Conservation (phyloP, 2,888 invertebrate species). For the Halictus quadricinctus region DNA sequence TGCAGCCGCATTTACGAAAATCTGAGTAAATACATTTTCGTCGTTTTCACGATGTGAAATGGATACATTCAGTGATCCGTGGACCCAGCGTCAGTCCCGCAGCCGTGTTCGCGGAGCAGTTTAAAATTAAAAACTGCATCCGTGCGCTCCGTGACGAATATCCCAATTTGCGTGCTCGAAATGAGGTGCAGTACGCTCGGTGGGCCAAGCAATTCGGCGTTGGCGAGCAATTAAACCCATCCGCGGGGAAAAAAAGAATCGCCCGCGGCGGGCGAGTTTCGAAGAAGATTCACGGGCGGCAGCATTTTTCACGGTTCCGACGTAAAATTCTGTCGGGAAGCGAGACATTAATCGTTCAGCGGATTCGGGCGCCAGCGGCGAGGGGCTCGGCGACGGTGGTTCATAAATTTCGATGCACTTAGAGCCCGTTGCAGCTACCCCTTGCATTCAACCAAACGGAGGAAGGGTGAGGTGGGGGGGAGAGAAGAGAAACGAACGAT, state of each 20-base stretch:
- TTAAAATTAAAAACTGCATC: not conserved
- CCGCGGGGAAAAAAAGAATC: conserved; percentile 18
- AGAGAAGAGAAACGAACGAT: not conserved
- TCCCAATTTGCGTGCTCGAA: conserved; percentile 25
- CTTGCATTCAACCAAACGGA: conserved; percentile 29
- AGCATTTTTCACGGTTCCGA: conserved; percentile 68
- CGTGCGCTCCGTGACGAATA: conserved; percentile 2
- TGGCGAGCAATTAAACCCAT: conserved; percentile 51
- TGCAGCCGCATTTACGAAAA: too few species aligned
- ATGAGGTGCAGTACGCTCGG: conserved; percentile 27
- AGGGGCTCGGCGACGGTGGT: conserved; percentile 50
- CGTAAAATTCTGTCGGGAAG: conserved; percentile 64
- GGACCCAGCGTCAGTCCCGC: not conserved
- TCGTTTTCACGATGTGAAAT: not conserved
- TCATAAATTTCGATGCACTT: conserved; percentile 74
- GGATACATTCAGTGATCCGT: not conserved
- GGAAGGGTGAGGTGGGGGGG: not conserved
- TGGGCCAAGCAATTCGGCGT: conserved; percentile 33
- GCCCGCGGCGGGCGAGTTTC: not conserved
- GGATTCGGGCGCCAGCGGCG: conserved; percentile 48
- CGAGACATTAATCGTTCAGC: conserved; percentile 68
- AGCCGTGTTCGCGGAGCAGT: not conserved
- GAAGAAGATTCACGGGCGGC: conserved; percentile 15
- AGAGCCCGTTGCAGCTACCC: conserved; percentile 58
- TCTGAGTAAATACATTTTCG: too few species aligned